Conservation (phyloP, 2,113 vertebrate genomes). For the Hymenochirus boettgeri region DNA sequence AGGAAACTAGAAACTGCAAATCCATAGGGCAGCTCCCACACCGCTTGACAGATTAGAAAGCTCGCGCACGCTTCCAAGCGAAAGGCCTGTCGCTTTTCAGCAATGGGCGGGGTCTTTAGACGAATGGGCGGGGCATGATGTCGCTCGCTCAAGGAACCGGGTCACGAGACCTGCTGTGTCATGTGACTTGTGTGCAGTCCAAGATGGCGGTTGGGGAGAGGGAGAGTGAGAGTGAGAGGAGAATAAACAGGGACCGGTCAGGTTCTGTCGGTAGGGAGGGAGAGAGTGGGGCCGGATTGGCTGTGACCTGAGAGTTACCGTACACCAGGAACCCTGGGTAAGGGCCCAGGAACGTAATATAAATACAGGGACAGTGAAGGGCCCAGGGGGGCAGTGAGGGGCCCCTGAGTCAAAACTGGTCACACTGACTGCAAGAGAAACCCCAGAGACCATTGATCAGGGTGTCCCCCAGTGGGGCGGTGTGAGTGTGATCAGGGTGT, state of each 20-base stretch:
- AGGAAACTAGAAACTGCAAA: too few species aligned
- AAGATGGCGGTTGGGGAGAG: conserved; percentile 6
- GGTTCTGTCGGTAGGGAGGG: too few species aligned
- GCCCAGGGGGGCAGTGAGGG: too few species aligned
- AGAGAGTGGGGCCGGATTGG: not conserved
- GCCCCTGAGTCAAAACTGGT: too few species aligned
- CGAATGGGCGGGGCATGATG: not conserved
- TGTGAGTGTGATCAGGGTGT: not conserved
- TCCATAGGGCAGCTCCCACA: too few species aligned
- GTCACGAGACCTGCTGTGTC: not conserved
- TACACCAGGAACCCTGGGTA: too few species aligned
- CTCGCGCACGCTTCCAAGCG: too few species aligned
- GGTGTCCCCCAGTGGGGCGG: not conserved
- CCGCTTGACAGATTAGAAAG: not conserved
- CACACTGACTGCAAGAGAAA: too few species aligned
- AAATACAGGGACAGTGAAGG: not conserved
- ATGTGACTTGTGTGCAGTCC: not conserved
- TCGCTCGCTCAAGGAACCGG: not conserved
- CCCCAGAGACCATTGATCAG: too few species aligned
- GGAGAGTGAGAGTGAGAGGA: not conserved
- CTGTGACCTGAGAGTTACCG: not conserved
- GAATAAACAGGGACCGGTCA: not conserved
- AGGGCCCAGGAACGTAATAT: not conserved
- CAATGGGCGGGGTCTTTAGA: not conserved
- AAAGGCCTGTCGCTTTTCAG: not conserved